Evolutionary conservation across 2,888 invertebrate species (phyloP).

Genomic region (Scaptomyza parva): DNA sequence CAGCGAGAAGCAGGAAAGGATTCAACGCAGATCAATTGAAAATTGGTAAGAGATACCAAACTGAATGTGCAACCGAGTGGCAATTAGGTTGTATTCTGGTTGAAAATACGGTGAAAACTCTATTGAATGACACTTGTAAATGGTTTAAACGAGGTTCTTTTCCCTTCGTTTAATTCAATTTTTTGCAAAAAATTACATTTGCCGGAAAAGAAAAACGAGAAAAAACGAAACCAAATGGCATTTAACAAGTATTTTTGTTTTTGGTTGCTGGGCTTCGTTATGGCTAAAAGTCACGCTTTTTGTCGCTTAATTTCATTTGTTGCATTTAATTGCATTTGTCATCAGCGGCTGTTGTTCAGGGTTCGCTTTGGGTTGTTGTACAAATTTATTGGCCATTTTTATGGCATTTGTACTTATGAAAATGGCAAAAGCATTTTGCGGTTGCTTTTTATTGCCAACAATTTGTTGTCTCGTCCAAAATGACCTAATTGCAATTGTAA

Average conservation of each 20-base stretch:
- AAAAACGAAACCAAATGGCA: slow-evolving; percentile 17
- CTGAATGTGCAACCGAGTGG: slow-evolving; percentile 19
- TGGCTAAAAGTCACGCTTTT: slow-evolving; percentile 60
- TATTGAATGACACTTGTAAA: slow-evolving; percentile 1
- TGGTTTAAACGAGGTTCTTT: background rate
- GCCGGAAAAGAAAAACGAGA: background rate
- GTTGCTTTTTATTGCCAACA: slow-evolving; percentile 33
- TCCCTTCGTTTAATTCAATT: background rate
- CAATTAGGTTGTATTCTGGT: slow-evolving; percentile 38
- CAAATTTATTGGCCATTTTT: slow-evolving; percentile 62
- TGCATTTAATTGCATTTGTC: slow-evolving; percentile 73
- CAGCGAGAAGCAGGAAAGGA: too few relatives aligned
- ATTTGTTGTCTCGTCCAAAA: slow-evolving; percentile 33
- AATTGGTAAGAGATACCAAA: slow-evolving; percentile 26
- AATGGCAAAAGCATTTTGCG: slow-evolving; percentile 49
- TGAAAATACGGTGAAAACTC: background rate
- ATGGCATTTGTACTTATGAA: slow-evolving; percentile 56
- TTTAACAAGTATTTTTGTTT: slow-evolving; percentile 33
- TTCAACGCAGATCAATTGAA: slow-evolving; percentile 33
- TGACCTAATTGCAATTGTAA: slow-evolving; percentile 58
- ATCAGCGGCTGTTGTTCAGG: slow-evolving; percentile 30
- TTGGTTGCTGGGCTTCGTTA: slow-evolving; percentile 27
- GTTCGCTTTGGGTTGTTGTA: slow-evolving; percentile 2
- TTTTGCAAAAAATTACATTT: slow-evolving; percentile 30
- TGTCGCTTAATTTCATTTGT: slow-evolving; percentile 73